A percentile compares a stretch with the other conserved stretches of the same genome.
These are phyloP conservation scores for Rhagonycha fulva DNA, from an alignment of 2,888 invertebrate species.

Conservation along the genomic window DNA sequence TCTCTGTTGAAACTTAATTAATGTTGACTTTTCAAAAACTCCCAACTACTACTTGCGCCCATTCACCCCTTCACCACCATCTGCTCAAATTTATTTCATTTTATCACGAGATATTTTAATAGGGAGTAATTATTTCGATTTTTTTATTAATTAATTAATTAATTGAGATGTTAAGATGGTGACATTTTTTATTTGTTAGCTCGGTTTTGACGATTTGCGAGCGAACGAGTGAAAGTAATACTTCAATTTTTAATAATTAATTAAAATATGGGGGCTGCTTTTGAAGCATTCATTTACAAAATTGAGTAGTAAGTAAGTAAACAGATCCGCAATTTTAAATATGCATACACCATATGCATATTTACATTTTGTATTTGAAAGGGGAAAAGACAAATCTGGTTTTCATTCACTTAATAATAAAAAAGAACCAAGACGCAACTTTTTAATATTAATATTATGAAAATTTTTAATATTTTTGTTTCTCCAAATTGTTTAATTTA, in stretches of 20 bases:
- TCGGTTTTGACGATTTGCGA: too few relatives aligned
- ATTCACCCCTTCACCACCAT: background rate
- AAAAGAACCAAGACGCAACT: slow-evolving; percentile 22
- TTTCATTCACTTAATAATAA: slow-evolving; percentile 23
- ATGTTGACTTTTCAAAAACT: slow-evolving; percentile 36
- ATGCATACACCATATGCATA: slow-evolving; percentile 31
- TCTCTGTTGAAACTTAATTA: slow-evolving; percentile 39
- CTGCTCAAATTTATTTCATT: background rate
- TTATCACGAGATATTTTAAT: background rate
- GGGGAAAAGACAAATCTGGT: slow-evolving; percentile 25
- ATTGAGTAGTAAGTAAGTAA: slow-evolving; percentile 36
- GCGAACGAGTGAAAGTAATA: background rate
- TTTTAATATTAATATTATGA: background rate
- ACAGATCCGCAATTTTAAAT: slow-evolving; percentile 33
- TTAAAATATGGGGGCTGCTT: slow-evolving; percentile 24
- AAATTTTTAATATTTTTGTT: background rate
- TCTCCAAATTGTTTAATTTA: background rate
- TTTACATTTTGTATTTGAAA: slow-evolving; percentile 28
- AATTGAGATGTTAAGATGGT: background rate
- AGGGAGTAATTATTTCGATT: background rate
- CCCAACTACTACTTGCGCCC: slow-evolving; percentile 24
- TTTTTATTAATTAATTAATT: too few relatives aligned
- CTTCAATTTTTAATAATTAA: slow-evolving; percentile 29
- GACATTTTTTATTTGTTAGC: background rate
- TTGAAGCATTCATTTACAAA: slow-evolving; percentile 35